phyloP scores from a whole-genome alignment of 2,113 vertebrate genomes.

The Regulus satrapa region DNA sequence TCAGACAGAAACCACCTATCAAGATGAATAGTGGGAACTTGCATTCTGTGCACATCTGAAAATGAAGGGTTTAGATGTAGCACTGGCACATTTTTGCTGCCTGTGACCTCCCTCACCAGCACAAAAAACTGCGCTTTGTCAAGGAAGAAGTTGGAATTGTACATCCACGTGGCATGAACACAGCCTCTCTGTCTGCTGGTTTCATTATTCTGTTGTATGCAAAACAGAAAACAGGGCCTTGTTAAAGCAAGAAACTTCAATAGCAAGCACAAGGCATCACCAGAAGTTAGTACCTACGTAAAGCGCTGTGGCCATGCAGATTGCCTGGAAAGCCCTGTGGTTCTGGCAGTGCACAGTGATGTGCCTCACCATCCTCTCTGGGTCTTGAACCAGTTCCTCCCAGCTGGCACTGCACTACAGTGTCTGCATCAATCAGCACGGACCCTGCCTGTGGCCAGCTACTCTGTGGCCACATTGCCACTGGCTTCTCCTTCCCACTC shows the following conservation, averaged over 20 bases:
- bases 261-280: neutral
- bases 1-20: neutral
- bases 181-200: neutral
- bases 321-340: neutral
- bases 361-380: neutral
- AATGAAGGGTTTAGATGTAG: neutral
- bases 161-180: neutral
- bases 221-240: neutral
- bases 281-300: neutral
- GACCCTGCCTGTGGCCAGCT: neutral
- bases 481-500: neutral
- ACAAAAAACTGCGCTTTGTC: neutral
- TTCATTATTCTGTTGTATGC: neutral
- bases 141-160: neutral
- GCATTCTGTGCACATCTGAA: neutral
- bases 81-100: neutral
- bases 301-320: neutral
- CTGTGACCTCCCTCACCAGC: neutral
- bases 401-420: rapidly evolving
- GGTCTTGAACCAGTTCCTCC: neutral
- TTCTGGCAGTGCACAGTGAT: neutral
- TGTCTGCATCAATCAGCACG: rapidly evolving
- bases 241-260: neutral
- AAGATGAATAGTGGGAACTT: neutral
- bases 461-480: neutral